These are phyloP conservation scores for Girardia tigrina DNA, from an alignment of 2,888 invertebrate genomes.

Conservation along the genomic window DNA sequence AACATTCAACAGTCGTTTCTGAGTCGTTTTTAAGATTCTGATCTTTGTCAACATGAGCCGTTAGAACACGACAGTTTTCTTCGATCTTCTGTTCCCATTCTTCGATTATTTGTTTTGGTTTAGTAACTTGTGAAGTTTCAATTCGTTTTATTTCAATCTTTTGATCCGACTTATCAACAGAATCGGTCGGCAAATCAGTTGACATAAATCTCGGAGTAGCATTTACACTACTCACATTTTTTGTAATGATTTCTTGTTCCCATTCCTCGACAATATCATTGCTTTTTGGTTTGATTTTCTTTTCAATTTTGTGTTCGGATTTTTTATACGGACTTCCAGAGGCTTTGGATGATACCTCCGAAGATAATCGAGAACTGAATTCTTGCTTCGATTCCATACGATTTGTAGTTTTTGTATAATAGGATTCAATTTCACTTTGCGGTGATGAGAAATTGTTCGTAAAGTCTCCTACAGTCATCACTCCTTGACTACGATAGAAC, in stretches of 20 bases:
- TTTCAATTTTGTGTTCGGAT: background rate
- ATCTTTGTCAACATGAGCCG: background rate
- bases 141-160: background rate
- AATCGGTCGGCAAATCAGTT: no score
- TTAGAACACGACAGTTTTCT: background rate
- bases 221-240: background rate
- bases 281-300: background rate
- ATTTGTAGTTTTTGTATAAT: background rate
- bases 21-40: background rate
- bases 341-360: background rate
- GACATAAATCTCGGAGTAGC: no score
- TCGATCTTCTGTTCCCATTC: background rate
- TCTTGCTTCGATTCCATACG: slow-evolving; percentile 10
- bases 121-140: background rate
- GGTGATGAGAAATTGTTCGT: background rate
- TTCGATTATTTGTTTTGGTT: background rate
- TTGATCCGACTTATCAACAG: background rate
- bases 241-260: background rate
- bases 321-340: background rate
- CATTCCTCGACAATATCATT: background rate
- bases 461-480: background rate
- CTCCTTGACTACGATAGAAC: slow-evolving; percentile 13
- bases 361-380: background rate
- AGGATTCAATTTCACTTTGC: background rate
- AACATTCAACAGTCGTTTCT: background rate